These are phyloP conservation scores for Tarsius wallacei DNA, from an alignment of 2,797 vertebrate genomes.

Conservation along the genomic window DNA sequence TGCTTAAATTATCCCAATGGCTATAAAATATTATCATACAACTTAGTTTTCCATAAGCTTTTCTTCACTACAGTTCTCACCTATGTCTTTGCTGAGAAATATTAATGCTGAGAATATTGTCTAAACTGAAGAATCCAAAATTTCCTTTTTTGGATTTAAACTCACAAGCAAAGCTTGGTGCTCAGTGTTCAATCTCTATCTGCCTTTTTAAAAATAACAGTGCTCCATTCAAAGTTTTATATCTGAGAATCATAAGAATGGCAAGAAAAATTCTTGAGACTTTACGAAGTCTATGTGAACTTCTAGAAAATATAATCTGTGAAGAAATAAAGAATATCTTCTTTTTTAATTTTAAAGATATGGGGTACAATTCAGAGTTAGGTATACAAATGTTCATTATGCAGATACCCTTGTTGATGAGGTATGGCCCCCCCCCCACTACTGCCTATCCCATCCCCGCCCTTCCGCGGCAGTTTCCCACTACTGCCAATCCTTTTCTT, in stretches of 20 bases:
- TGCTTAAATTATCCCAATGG: neutral
- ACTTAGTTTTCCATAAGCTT: neutral
- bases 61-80: neutral
- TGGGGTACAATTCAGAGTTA: too few species aligned
- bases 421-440: too few species aligned
- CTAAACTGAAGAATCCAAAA: neutral
- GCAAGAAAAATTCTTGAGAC: neutral
- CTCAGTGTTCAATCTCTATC: neutral
- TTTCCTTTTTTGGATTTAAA: conserved; percentile 15
- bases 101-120: neutral
- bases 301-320: conserved; percentile 5
- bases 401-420: too few species aligned
- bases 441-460: too few species aligned
- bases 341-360: too few species aligned
- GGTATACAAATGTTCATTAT: too few species aligned
- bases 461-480: too few species aligned
- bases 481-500: too few species aligned
- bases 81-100: neutral
- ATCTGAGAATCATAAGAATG: neutral
- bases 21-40: neutral
- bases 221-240: neutral
- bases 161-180: neutral
- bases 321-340: neutral
- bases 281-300: neutral
- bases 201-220: neutral